Conservation (phyloP, 2,888 invertebrate genomes). For the Drosophila formosana region DNA sequence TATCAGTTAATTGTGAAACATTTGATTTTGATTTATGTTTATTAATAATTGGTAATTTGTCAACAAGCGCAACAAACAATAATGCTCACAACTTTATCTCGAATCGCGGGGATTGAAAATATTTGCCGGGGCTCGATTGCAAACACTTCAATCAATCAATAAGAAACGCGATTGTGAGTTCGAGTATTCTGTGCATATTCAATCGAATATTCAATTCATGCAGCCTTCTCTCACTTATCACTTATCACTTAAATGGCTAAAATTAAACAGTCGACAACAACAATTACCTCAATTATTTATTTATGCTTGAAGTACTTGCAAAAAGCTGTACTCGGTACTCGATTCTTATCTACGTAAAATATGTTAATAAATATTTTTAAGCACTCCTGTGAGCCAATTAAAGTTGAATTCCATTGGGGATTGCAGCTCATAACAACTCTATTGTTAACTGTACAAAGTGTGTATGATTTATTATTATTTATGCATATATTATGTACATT, state of each 20-base stretch:
- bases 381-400: neutral
- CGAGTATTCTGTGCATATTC: slow-evolving; percentile 1
- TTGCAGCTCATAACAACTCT: slow-evolving; percentile 15
- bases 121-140: slow-evolving; percentile 75
- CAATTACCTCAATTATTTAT: neutral
- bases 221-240: slow-evolving; percentile 53
- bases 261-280: slow-evolving; percentile 53
- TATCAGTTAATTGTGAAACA: slow-evolving; percentile 32
- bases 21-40: slow-evolving; percentile 8
- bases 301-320: slow-evolving; percentile 17
- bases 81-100: slow-evolving; percentile 2
- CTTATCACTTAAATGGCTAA: slow-evolving; percentile 49
- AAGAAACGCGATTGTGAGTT: slow-evolving; percentile 21
- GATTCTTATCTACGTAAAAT: neutral
- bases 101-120: slow-evolving; percentile 57
- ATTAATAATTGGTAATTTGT: slow-evolving; percentile 8
- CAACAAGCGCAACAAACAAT: slow-evolving; percentile 18
- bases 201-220: slow-evolving; percentile 22
- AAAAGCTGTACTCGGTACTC: slow-evolving; percentile 25
- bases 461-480: slow-evolving; percentile 4
- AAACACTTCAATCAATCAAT: slow-evolving; percentile 64
- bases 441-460: slow-evolving; percentile 26
- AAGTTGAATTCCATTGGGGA: neutral
- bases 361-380: neutral
- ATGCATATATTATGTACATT: slow-evolving; percentile 18